A percentile compares a stretch with the other conserved stretches of the same genome.
These are phyloP conservation scores for Oncorhynchus masou DNA, from an alignment of 2,113 vertebrate genomes.

Conservation along the genomic window DNA sequence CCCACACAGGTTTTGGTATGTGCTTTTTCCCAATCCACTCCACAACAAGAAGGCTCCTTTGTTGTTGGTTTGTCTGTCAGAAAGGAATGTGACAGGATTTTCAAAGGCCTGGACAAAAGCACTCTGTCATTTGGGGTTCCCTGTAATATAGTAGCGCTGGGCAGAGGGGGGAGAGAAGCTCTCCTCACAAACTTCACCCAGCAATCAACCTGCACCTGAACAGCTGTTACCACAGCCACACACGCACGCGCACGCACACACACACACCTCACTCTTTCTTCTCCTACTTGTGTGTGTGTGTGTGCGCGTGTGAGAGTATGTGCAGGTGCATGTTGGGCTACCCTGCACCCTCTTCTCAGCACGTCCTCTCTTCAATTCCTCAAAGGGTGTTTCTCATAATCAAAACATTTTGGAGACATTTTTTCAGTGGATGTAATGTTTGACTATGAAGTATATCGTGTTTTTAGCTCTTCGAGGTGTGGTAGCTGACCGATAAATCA, in stretches of 20 bases:
- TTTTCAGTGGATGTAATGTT: too few relatives aligned
- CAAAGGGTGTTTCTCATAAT: not conserved
- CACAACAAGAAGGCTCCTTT: constrained; percentile 73
- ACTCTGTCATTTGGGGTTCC: constrained; percentile 77
- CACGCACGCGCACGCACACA: constrained; percentile 2
- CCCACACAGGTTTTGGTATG: constrained; percentile 52
- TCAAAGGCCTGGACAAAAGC: constrained; percentile 75
- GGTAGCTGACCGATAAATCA: too few relatives aligned
- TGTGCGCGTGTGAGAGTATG: not conserved
- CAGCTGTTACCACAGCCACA: constrained; percentile 62
- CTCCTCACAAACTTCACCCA: constrained; percentile 49
- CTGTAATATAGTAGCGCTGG: constrained; percentile 67
- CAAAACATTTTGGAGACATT: not conserved
- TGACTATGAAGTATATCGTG: too few relatives aligned
- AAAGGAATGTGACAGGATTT: constrained; percentile 78
- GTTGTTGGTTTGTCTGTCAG: constrained; percentile 73
- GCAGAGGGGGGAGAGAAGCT: not conserved
- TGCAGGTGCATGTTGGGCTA: not conserved
- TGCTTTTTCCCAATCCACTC: constrained; percentile 63
- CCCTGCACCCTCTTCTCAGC: not conserved
- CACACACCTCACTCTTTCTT: not conserved
- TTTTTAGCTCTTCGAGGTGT: too few relatives aligned
- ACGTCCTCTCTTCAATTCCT: not conserved
- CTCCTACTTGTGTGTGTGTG: too few relatives aligned
- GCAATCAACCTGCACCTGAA: constrained; percentile 60